A percentile compares a stretch with the other conserved stretches of the same genome.
These are phyloP conservation scores for Acholoe squamosa DNA, from an alignment of 2,888 invertebrate genomes.

Conservation along the genomic window DNA sequence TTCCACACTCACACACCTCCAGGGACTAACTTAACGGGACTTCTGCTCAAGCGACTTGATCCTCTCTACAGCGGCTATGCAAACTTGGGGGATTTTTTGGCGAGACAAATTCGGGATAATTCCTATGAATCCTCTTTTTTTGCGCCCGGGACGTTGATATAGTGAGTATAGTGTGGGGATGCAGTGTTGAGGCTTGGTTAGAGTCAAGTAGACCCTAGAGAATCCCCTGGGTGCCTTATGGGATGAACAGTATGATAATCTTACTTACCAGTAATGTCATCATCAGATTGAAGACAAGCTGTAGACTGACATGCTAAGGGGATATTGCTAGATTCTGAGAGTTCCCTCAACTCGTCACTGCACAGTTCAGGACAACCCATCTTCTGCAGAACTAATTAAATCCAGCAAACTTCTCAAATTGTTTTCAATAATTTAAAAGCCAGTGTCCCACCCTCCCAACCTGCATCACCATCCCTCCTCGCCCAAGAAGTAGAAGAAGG, in stretches of 20 bases:
- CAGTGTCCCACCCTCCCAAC: not conserved
- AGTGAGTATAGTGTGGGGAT: not conserved
- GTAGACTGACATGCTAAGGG: not conserved
- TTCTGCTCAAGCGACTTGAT: conserved; percentile 18
- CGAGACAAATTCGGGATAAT: conserved; percentile 47
- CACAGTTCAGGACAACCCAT: not conserved
- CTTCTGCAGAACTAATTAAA: not conserved
- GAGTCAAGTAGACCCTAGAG: conserved; percentile 45
- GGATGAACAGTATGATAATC: conserved; percentile 51
- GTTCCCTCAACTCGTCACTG: not conserved
- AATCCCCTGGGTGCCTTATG: conserved; percentile 8
- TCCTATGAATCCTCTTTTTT: conserved; percentile 50
- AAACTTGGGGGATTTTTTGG: conserved; percentile 37
- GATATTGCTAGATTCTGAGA: not conserved
- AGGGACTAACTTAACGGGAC: not conserved
- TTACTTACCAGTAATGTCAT: conserved; percentile 26
- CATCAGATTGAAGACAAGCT: not conserved
- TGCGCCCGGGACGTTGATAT: not conserved
- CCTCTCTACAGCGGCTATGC: conserved; percentile 37
- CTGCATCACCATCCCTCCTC: not conserved
- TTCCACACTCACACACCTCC: not conserved
- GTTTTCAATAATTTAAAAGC: conserved; percentile 15
- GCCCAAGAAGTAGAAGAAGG: not conserved
- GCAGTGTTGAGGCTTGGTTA: not conserved
- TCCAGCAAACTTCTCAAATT: not conserved